These are phyloP conservation scores for Colostygia pectinataria DNA, from an alignment of 2,888 invertebrate genomes.

Conservation along the genomic window DNA sequence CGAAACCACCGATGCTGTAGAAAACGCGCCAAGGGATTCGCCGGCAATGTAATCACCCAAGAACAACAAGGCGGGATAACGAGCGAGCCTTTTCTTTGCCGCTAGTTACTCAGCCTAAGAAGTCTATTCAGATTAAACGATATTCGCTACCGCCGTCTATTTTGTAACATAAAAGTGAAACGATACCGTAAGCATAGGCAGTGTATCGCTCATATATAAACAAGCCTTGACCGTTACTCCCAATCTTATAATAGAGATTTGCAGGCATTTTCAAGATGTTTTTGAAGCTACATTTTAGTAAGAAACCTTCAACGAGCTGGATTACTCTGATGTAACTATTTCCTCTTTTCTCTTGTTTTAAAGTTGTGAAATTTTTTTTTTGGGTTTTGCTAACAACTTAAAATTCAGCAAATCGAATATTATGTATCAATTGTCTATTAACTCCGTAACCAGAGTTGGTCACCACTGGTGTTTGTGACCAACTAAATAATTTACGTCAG, in stretches of 20 bases:
- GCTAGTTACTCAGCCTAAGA: slow-evolving; percentile 60
- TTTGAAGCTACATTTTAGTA: slow-evolving; percentile 5
- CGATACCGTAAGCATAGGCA: too few relatives aligned
- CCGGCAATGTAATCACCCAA: slow-evolving; percentile 67
- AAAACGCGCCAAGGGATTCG: slow-evolving; percentile 61
- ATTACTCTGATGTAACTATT: neutral
- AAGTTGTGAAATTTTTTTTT: neutral
- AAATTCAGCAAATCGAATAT: too few relatives aligned
- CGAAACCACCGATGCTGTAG: slow-evolving; percentile 69
- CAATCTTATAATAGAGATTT: slow-evolving; percentile 65
- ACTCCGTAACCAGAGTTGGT: too few relatives aligned
- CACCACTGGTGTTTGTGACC: too few relatives aligned
- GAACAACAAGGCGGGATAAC: slow-evolving; percentile 68
- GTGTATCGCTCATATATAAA: too few relatives aligned
- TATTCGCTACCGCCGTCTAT: too few relatives aligned
- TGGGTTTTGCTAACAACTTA: too few relatives aligned
- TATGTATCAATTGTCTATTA: too few relatives aligned
- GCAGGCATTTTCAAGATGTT: slow-evolving; percentile 34
- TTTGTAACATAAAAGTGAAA: too few relatives aligned
- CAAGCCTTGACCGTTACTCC: too few relatives aligned
- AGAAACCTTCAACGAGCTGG: neutral
- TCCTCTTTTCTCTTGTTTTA: neutral
- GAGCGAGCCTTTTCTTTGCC: slow-evolving; percentile 55
- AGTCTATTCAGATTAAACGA: too few relatives aligned
- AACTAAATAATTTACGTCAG: too few relatives aligned